Percentiles rank a stretch among this genome's conserved stretches.
Conservation (phyloP, 2,888 invertebrate species). For the Heliconius erato region DNA sequence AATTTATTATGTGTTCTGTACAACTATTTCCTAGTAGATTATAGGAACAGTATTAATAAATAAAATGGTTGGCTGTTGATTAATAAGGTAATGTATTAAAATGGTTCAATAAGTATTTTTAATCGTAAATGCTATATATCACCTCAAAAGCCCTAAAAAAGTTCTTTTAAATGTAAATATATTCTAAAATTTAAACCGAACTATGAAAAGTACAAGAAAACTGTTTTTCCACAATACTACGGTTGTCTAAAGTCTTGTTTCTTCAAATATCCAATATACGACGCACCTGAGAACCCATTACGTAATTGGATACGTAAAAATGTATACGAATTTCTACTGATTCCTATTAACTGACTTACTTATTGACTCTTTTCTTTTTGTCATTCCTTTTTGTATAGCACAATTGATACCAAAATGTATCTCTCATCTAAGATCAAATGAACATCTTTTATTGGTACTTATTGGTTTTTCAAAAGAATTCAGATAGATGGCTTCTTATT, state of each 20-base stretch:
- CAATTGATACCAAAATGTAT: constrained; percentile 29
- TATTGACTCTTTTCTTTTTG: constrained; percentile 11
- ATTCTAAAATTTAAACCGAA: too few relatives aligned
- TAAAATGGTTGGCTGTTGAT: neutral
- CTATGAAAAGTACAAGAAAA: neutral
- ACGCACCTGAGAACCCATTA: neutral
- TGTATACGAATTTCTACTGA: neutral
- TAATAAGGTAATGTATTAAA: neutral
- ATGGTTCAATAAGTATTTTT: too few relatives aligned
- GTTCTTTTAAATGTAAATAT: too few relatives aligned
- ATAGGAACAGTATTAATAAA: neutral
- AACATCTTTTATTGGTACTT: constrained; percentile 32
- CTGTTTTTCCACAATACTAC: neutral
- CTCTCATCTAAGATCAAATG: constrained; percentile 35
- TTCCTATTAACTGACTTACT: constrained; percentile 18
- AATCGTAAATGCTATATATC: too few relatives aligned
- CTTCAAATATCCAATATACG: neutral
- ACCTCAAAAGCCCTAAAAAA: too few relatives aligned
- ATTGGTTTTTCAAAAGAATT: constrained; percentile 13
- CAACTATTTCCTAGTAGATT: constrained; percentile 24
- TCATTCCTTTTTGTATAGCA: constrained; percentile 9
- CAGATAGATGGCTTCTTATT: neutral
- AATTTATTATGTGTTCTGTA: constrained; percentile 44
- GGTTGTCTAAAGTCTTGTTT: neutral
- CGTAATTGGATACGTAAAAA: constrained; percentile 6